Evolutionary conservation across 2,797 vertebrate genomes (phyloP).

Genomic region (Sylvilagus floridanus): DNA sequence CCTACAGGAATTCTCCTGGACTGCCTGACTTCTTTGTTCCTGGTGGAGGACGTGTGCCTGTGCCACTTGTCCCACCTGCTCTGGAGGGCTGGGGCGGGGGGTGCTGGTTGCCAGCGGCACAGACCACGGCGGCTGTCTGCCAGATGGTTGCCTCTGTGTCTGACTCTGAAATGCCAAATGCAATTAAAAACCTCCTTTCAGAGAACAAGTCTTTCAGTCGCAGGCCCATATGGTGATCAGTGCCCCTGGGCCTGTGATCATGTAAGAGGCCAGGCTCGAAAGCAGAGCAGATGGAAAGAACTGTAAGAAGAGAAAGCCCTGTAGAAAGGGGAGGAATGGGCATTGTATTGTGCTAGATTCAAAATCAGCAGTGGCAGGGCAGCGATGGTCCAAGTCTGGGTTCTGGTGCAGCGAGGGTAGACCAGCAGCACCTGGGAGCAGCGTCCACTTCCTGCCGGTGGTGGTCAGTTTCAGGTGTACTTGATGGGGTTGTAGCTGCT

Average conservation of each 20-base stretch:
- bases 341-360: not conserved
- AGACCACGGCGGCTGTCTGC: conserved; percentile 47
- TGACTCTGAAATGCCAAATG: conserved; percentile 73
- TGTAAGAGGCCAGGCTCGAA: conserved; percentile 44
- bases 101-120: not conserved
- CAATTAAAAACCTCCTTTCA: conserved; percentile 73
- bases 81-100: not conserved
- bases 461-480: not conserved
- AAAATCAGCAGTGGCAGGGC: not conserved
- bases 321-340: not conserved
- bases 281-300: conserved; percentile 60
- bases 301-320: conserved; percentile 22
- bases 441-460: not conserved
- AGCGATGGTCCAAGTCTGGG: not conserved
- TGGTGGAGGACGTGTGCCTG: not conserved
- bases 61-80: conserved; percentile 22
- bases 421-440: accelerated
- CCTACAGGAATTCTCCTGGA: not conserved
- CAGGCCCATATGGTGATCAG: conserved; percentile 59
- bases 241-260: conserved; percentile 40
- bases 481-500: too few species aligned
- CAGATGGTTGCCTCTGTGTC: conserved; percentile 69
- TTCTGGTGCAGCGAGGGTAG: not conserved
- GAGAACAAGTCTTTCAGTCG: conserved; percentile 66
- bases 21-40: conserved; percentile 14